phyloP scores from a whole-genome alignment of 2,888 invertebrate species.

The Adineta ricciae region DNA sequence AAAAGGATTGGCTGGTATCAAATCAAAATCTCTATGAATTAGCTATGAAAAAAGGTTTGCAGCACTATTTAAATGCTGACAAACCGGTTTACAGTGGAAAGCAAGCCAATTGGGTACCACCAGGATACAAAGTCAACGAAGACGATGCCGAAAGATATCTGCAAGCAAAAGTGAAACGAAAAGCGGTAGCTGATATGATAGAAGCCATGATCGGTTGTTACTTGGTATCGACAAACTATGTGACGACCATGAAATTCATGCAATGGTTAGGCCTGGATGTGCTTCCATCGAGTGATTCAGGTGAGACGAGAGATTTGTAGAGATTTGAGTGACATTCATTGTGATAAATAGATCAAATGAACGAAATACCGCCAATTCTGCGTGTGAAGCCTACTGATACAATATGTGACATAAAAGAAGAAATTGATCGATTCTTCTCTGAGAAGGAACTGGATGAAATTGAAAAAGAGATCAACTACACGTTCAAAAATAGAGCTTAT shows the following conservation, averaged over 20 bases:
- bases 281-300: neutral
- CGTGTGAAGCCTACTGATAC: too few species aligned
- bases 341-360: neutral
- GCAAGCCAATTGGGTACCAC: slow-evolving; percentile 16
- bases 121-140: neutral
- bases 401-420: neutral
- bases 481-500: slow-evolving; percentile 77
- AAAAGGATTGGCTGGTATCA: slow-evolving; percentile 18
- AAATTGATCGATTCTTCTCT: neutral
- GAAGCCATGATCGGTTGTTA: slow-evolving; percentile 81
- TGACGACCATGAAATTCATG: slow-evolving; percentile 88
- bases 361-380: neutral
- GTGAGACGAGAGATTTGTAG: neutral
- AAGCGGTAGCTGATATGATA: slow-evolving; percentile 94
- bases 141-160: neutral
- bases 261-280: slow-evolving; percentile 78
- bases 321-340: too few species aligned
- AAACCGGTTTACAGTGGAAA: neutral
- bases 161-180: slow-evolving; percentile 66
- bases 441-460: slow-evolving; percentile 47
- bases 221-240: slow-evolving; percentile 81
- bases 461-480: slow-evolving; percentile 66
- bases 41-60: slow-evolving; percentile 1
- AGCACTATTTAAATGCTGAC: neutral
- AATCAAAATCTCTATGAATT: slow-evolving; percentile 26